Evolutionary conservation across 2,113 vertebrate genomes (phyloP), one percentile per base, ranked within the genome.

Genomic region (Paramormyrops kingsleyae): DNA sequence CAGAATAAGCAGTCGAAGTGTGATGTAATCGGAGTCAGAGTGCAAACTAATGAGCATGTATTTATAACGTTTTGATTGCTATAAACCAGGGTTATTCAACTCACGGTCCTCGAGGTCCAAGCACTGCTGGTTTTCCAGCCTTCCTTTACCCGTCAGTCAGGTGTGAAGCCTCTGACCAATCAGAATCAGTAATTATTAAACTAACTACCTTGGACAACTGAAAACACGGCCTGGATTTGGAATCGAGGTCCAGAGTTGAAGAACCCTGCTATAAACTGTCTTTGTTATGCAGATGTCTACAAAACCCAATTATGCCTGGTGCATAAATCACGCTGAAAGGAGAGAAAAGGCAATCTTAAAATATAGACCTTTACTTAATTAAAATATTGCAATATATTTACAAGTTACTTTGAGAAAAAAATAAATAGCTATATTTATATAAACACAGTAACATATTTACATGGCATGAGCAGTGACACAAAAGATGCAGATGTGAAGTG

Each of bases 391-490:
- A 86, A 88, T 88, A 91, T 90, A 92, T 90, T 92, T 92, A 92
- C 91, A 93, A 89, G 2, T 8, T 87, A 88, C 84, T 90, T 9
- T 6, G 83, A 90, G 24, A 13, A 35, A 49, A 80, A 90, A 90
- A 92, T 92, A 92, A 91, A 93, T 93, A 93, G 91, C 91, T 91
- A 91, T 92, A 91, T 74, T 91, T 53, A 49, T 50, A 49, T 90
- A 47, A 59, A 62, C 50, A 83, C 6, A 84, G 83, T 84, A 46
- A 84, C 19, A 47, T 46, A 42, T 24, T 46, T 44, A 84, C 21
- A 80, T 80, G 35, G 6, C 74, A 19, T 39, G 74, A 19, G 15
- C 31, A 80, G 62, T 70, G 27, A 8, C 13, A 44, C 15, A 88
- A 27, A 53, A 13, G 15, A 49, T 21, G 52, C 7, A 46, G 10